Conservation (phyloP, 2,113 vertebrate genomes). For the Tringa solitaria region DNA sequence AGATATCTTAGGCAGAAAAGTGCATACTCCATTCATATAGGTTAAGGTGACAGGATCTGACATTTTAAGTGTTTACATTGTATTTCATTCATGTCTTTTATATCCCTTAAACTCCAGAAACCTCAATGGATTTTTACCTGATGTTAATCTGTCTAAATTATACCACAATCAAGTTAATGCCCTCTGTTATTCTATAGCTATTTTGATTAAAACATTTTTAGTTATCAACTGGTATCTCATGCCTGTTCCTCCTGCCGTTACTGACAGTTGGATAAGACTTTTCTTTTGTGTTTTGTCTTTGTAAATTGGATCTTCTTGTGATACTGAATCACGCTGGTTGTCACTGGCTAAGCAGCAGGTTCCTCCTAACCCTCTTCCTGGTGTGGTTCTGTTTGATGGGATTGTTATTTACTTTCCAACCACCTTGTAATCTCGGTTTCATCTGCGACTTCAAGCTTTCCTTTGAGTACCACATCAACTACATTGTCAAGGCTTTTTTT, state of each 20-base stretch:
- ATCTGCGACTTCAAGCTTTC: not conserved
- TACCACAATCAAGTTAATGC: not conserved
- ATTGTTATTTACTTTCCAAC: constrained; percentile 17
- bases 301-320: not conserved
- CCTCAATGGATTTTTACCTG: not conserved
- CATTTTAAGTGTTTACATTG: not conserved
- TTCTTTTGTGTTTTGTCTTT: not conserved
- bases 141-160: not conserved
- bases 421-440: constrained; percentile 28
- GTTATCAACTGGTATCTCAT: not conserved
- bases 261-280: not conserved
- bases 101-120: not conserved
- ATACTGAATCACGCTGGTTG: not conserved
- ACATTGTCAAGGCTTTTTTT: not conserved
- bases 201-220: not conserved
- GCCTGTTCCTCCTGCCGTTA: not conserved
- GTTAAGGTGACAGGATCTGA: not conserved
- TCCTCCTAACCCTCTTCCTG: not conserved
- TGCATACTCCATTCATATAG: not conserved
- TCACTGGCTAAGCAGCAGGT: not conserved
- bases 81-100: not conserved
- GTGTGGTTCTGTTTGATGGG: constrained; percentile 14
- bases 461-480: constrained; percentile 46
- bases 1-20: not conserved
- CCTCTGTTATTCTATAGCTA: not conserved